Evolutionary conservation across 2,113 vertebrate species (phyloP), one percentile per base, ranked within the genome.

Genomic region (Eira barbara): DNA sequence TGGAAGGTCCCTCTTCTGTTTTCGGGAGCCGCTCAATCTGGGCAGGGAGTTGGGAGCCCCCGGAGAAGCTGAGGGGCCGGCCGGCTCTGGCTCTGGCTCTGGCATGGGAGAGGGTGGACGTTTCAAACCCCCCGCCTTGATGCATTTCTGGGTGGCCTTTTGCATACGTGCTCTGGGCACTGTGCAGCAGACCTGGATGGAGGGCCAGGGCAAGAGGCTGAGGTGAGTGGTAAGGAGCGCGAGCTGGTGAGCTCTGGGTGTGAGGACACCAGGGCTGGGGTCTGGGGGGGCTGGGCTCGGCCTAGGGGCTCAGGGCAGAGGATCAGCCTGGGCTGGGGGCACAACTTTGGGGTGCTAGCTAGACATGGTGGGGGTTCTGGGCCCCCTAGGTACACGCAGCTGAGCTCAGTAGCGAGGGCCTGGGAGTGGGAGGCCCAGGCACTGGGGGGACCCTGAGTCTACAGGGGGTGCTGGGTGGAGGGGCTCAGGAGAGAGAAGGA

Each of bases 311-410:
- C 3, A 27, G 39, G 59, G 39, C 3, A 18, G 31, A 36, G 52
- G 18, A 8, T 36, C 74, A 20, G 42, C 29, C 39, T n/a, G 55
- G 20, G 29, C 57, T 4, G 25, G n/a, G 71, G 23, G 71, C 71
- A 15, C 23, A 15, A 25, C 39, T 74, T 39, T 71, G 36, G 21
- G 71, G 71, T 12, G 71, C 71, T 42, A 39, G n/a, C 36, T 27
- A 10, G 23, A 74, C 2, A 23, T 25, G 39, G 73, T 76, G 12
- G 73, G 73, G 65, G 45, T 21, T 34, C n/a, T 57, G 49, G 36
- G 78, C 25, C 61, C 20, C 0, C 39, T n/a, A 39, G 52, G 10
- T 9, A 1, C 0, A 18, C 10, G 8, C 8, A 13, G 12, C 61
- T 13, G 63, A 45, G 65, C 36, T 21, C 57, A 1, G 27, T 13